Conservation (phyloP, 2,113 vertebrate species). For the Rousettus leschenaultii region DNA sequence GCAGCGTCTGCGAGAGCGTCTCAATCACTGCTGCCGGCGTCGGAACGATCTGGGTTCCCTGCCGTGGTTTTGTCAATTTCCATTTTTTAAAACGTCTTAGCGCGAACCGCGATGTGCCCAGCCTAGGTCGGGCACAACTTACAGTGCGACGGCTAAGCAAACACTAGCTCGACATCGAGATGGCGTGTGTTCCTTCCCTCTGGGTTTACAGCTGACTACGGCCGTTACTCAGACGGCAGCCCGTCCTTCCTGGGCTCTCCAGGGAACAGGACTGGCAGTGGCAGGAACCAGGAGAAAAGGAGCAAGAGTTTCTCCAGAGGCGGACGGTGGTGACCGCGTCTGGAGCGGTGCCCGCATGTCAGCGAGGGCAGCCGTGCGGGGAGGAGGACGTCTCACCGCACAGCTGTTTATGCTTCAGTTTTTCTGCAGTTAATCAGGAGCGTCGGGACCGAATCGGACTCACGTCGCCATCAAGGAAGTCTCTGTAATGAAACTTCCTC, state of each 20-base stretch:
- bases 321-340: not conserved
- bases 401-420: not conserved
- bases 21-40: conserved; percentile 65
- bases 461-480: not conserved
- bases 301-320: conserved; percentile 22
- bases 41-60: conserved; percentile 74
- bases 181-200: conserved; percentile 72
- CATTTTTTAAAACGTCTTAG: conserved; percentile 72
- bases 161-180: conserved; percentile 78
- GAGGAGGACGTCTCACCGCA: not conserved
- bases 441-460: not conserved
- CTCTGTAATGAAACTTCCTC: not conserved
- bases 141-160: conserved; percentile 79
- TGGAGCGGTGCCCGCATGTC: accelerated
- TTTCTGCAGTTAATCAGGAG: not conserved
- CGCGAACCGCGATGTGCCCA: conserved; percentile 61
- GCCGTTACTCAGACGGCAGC: conserved; percentile 70
- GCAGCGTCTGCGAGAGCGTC: conserved; percentile 59
- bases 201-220: conserved; percentile 76
- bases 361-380: accelerated
- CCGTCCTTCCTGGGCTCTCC: conserved; percentile 58
- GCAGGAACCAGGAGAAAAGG: not conserved
- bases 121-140: conserved; percentile 70
- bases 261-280: conserved; percentile 68
- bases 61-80: conserved; percentile 79